Evolutionary conservation across 2,113 vertebrate genomes (phyloP).

Genomic region (Rattus rattus): DNA sequence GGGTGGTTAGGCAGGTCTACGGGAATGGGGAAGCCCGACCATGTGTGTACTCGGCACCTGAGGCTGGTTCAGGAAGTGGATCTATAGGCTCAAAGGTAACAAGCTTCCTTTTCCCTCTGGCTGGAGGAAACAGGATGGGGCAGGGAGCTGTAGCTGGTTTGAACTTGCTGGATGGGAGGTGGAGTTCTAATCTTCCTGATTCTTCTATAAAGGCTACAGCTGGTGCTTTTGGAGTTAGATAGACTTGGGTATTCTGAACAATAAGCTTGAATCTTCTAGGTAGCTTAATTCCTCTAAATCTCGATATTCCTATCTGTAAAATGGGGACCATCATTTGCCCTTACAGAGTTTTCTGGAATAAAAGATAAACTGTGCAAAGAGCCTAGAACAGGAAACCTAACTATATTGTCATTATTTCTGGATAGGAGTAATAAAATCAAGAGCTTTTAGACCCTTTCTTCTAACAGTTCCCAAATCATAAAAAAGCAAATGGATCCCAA

Average conservation of each 20-base stretch:
- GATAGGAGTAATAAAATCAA: neutral
- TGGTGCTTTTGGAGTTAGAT: neutral
- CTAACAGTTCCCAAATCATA: neutral
- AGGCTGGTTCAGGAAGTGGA: conserved; percentile 81
- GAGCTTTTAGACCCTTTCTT: neutral
- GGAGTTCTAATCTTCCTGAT: neutral
- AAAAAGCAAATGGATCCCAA: neutral
- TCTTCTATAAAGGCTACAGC: neutral
- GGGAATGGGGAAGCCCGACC: conserved; percentile 68
- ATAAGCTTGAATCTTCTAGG: neutral
- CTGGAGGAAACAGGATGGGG: conserved; percentile 75
- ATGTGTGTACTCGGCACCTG: conserved; percentile 78
- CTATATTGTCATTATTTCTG: neutral
- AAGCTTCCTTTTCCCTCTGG: conserved; percentile 81
- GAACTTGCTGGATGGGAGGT: neutral
- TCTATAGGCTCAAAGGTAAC: conserved; percentile 78
- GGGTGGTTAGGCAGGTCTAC: conserved; percentile 55
- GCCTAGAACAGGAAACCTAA: neutral
- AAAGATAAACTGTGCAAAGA: neutral
- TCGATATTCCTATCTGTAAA: conserved; percentile 30
- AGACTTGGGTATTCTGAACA: neutral
- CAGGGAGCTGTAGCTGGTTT: neutral
- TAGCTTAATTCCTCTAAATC: neutral
- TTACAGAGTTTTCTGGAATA: neutral
- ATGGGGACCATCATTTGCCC: neutral